Evolutionary conservation across 2,113 vertebrate species (phyloP).

Genomic region (Pristiophorus japonicus): DNA sequence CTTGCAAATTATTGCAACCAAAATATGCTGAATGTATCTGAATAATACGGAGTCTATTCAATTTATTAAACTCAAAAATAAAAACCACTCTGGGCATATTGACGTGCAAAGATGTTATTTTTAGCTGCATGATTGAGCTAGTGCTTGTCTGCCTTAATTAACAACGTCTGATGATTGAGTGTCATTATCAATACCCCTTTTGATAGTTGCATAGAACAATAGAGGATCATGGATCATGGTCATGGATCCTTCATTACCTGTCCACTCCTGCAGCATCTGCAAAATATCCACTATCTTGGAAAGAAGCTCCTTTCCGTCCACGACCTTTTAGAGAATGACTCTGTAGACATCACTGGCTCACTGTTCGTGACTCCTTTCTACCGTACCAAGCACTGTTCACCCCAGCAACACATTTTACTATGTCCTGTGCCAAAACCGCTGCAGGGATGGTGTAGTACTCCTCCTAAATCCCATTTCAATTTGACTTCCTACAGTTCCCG

Average conservation of each 20-base stretch:
- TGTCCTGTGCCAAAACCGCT: background rate
- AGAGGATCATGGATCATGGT: background rate
- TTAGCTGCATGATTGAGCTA: background rate
- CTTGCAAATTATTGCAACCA: background rate
- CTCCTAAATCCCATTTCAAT: background rate
- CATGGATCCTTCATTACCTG: background rate
- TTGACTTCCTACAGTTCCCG: background rate
- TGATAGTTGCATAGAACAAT: background rate
- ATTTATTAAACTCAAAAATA: background rate
- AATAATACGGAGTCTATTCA: background rate
- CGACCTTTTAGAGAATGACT: too few species aligned
- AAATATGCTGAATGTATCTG: background rate
- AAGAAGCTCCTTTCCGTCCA: background rate
- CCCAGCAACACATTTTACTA: background rate
- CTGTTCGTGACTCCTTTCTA: background rate
- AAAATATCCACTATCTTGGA: background rate
- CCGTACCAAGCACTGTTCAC: background rate
- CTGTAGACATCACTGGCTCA: background rate
- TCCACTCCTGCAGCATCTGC: background rate
- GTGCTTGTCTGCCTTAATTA: background rate
- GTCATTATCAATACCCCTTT: background rate
- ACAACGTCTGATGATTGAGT: background rate
- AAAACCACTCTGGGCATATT: background rate
- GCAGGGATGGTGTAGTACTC: background rate
- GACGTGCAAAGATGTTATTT: background rate